Evolutionary conservation across 2,888 invertebrate genomes (phyloP).

Genomic region (Chaitophorus viminalis): DNA sequence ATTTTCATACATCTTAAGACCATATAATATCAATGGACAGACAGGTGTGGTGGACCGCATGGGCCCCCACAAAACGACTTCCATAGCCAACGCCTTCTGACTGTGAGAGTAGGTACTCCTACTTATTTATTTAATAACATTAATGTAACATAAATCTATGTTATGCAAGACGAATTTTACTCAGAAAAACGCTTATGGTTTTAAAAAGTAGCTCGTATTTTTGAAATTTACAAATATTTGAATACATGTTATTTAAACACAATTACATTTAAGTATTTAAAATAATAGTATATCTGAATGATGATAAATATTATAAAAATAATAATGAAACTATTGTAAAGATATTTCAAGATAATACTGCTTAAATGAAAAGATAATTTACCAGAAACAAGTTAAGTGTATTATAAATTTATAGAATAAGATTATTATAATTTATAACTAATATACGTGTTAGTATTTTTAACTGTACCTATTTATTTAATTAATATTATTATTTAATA

Average conservation of each 20-base stretch:
- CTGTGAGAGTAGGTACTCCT: slow-evolving; percentile 47
- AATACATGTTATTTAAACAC: background rate
- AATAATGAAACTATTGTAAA: background rate
- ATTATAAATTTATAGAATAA: background rate
- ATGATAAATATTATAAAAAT: background rate
- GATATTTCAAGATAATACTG: background rate
- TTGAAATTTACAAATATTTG: slow-evolving; percentile 22
- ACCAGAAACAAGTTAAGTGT: background rate
- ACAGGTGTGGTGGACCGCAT: slow-evolving; percentile 41
- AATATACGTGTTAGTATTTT: background rate
- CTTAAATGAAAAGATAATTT: background rate
- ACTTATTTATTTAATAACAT: slow-evolving; percentile 47
- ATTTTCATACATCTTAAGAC: slow-evolving; percentile 38
- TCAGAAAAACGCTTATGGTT: slow-evolving; percentile 25
- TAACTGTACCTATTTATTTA: background rate
- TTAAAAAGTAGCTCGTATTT: slow-evolving; percentile 32
- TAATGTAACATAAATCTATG: slow-evolving; percentile 49
- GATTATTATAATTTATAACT: background rate
- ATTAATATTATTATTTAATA: background rate
- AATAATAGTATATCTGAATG: background rate
- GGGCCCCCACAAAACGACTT: slow-evolving; percentile 58
- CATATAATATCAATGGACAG: slow-evolving; percentile 25
- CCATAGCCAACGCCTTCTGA: slow-evolving; percentile 57
- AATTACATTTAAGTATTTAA: background rate
- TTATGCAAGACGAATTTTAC: slow-evolving; percentile 53